Conservation (phyloP, 2,113 vertebrate genomes). For the Colinus virginianus region DNA sequence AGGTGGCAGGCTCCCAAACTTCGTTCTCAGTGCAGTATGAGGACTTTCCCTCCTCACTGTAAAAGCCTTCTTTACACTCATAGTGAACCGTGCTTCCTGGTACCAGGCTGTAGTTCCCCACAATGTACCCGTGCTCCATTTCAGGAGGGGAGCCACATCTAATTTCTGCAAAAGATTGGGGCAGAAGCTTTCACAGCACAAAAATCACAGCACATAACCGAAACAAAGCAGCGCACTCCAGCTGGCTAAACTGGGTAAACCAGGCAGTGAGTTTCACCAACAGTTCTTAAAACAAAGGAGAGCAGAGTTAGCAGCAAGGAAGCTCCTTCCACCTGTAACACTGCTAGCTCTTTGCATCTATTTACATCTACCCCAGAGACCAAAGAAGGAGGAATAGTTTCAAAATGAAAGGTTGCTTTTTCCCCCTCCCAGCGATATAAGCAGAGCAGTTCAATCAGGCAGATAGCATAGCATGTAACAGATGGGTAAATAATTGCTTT, state of each 20-base stretch:
- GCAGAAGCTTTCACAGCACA: background rate
- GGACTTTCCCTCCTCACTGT: background rate
- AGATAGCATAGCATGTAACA: background rate
- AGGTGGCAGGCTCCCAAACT: constrained; percentile 51
- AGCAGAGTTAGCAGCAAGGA: background rate
- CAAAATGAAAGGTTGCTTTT: background rate
- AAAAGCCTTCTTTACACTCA: constrained; percentile 74
- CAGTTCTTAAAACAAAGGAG: background rate
- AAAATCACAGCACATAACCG: background rate
- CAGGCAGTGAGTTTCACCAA: background rate
- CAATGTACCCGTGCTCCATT: constrained; percentile 64
- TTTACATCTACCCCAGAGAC: background rate
- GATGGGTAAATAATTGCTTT: background rate
- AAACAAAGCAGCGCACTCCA: background rate
- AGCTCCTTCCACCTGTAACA: background rate
- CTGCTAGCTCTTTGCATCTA: background rate
- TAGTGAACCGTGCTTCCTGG: constrained; percentile 69
- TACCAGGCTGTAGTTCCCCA: constrained; percentile 71
- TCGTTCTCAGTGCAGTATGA: constrained; percentile 64
- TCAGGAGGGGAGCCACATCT: constrained; percentile 73
- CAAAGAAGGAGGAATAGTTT: background rate
- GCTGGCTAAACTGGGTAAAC: fast-evolving
- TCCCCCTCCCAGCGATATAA: background rate
- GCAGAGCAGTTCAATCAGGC: background rate
- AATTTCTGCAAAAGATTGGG: constrained; percentile 69